These are phyloP conservation scores for Pao palembangensis DNA, from an alignment of 2,113 vertebrate species.

Conservation along the genomic window DNA sequence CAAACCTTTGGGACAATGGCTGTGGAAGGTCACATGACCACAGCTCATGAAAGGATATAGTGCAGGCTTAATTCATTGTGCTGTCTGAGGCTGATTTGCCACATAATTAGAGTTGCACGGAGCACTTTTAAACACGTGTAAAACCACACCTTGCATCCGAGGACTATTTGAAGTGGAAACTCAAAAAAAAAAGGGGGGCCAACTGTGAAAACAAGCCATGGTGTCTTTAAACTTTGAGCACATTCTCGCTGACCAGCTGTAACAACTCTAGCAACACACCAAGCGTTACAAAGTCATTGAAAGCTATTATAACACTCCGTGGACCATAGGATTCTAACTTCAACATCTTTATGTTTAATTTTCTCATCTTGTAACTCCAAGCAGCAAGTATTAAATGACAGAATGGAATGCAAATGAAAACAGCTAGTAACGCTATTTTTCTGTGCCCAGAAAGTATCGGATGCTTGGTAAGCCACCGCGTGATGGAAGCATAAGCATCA, in stretches of 20 bases:
- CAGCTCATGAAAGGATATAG: too few relatives aligned
- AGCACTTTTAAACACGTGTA: neutral
- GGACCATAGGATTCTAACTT: constrained; percentile 36
- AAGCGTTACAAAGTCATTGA: constrained; percentile 49
- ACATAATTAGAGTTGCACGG: neutral
- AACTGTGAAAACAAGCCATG: constrained; percentile 93
- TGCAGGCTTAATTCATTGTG: too few relatives aligned
- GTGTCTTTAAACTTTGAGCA: constrained; percentile 87
- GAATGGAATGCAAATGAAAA: constrained; percentile 44
- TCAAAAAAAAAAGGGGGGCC: constrained; percentile 63
- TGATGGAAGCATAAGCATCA: constrained; percentile 69
- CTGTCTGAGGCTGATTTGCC: too few relatives aligned
- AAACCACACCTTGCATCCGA: constrained; percentile 63
- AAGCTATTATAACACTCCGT: constrained; percentile 50
- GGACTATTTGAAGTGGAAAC: constrained; percentile 84
- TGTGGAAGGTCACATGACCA: constrained; percentile 19
- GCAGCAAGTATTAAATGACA: constrained; percentile 34
- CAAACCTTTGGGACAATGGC: constrained; percentile 30
- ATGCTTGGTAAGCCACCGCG: constrained; percentile 54
- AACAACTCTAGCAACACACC: constrained; percentile 77
- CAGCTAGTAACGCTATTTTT: constrained; percentile 50
- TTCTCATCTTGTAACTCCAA: constrained; percentile 29
- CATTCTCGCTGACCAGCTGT: constrained; percentile 86
- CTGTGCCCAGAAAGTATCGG: constrained; percentile 27
- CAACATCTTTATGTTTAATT: constrained; percentile 52